Evolutionary conservation across 2,797 vertebrate species (phyloP), one percentile per base, ranked within the genome.

Genomic region (Coendou prehensilis): DNA sequence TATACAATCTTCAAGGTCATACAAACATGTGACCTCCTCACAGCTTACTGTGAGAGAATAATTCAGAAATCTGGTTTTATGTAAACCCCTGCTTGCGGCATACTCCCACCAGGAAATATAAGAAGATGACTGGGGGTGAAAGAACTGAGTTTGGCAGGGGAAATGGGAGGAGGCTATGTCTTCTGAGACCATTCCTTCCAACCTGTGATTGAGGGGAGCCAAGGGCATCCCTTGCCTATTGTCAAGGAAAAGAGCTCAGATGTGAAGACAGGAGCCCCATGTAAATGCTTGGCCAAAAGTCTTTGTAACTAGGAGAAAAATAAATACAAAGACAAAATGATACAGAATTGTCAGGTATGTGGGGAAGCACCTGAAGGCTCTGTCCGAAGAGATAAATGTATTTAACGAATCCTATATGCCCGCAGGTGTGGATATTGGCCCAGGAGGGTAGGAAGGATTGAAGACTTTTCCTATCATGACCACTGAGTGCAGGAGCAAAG

Each of bases 11-110:
- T 63, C 13, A 13, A 87, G 17, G 2, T 76, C 91, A 76, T 64
- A 33, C 20, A 87, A 95, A 45, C 52, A 52, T 67, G 11, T 73
- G 37, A n/a, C 30, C 17, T 93, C 69, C 22, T 30, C 23, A 37
- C 14, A 23, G 23, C 41, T 86, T 79, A 61, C 45, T 45, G 22
- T 73, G 14, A 57, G 47, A 75, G 20, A 59, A 1, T 69, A 64
- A 94, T 76, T 95, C 57, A 54, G 63, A 96, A 89, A 56, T 75
- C 30, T 17, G 45, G 23, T 52, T 87, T 94, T 63, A 76, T 87
- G 22, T 2, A 22, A 91, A 52, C 4, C 4, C 1, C 28, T n/a
- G n/a, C 26, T 52, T 87, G 28, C 22, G 33, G 57, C 13, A 80
- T 28, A 75, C 11, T 47, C 13, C 47, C 28, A 93, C 7, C 87